Evolutionary conservation across 1,140 invertebrate genomes (phyloP), one percentile per base, ranked within the genome.

Genomic region (Tachypleus tridentatus): DNA sequence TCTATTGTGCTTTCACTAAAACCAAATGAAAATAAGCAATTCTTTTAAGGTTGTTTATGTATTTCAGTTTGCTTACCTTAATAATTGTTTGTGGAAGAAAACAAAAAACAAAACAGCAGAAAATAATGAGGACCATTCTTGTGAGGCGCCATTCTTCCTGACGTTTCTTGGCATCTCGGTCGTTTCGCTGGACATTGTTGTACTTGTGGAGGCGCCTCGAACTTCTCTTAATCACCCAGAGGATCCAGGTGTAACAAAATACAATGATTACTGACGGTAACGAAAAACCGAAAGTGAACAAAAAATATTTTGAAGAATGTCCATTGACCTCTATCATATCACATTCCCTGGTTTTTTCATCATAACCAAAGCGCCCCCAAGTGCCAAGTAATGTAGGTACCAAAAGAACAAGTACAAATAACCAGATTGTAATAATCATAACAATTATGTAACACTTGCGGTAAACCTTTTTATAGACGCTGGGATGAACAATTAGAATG

Each of bases 61-160:
- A 2, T 29, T 29, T 29, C 29, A 29, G 29, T 29, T 29, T 9
- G 53, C 65, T 69, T 29, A 92, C 88, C 75, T 92, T 93, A 70
- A 87, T 87, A 59, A 92, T 79, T 85, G 91, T 90, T 53, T 92
- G 78, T 0, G 89, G 90, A 62, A 92, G 80, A 76, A 91, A 93
- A 72, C 87, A 92, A 49, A 87, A 76, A 3, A 92, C 75, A 77
- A 92, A 93, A 72, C 86, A 88, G 9, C 88, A 77, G 75, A 93
- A 93, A 72, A 93, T 93, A 8, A 85, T 84, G 52, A 90, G 78
- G 86, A 93, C 92, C 68, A 92, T 82, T 65, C 84, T 84, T 3
- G 89, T 92, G 11, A 93, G 80, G 50, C 87, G 80, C 58, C 72
- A 67, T 63, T 74, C 73, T 52, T 74, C 72, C n/a, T 69, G 67